Evolutionary conservation across 2,797 vertebrate species (phyloP).

Genomic region (Aldrovandia affinis): DNA sequence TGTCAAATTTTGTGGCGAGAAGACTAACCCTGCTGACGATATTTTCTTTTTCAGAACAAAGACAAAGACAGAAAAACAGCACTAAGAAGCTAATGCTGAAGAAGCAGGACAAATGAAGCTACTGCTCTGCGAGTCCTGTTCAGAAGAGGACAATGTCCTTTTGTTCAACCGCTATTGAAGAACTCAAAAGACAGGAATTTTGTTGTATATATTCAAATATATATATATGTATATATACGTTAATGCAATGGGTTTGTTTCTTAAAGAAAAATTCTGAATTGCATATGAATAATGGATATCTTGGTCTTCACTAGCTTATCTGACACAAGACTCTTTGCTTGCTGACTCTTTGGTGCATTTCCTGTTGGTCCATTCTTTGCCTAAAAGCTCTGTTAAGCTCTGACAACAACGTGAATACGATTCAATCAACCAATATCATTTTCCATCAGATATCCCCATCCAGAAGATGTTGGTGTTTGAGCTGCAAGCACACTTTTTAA

Average conservation of each 20-base stretch:
- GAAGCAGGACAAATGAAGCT: slow-evolving; percentile 8
- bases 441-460: not conserved
- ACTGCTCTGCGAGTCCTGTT: not conserved
- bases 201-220: slow-evolving; percentile 17
- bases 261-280: not conserved
- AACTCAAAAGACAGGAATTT: slow-evolving; percentile 59
- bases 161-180: not conserved
- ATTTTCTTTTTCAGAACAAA: slow-evolving; percentile 83
- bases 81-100: slow-evolving; percentile 83
- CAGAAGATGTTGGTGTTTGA: not conserved
- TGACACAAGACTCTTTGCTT: too few species aligned
- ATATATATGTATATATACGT: slow-evolving; percentile 9
- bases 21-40: slow-evolving; percentile 29
- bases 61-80: slow-evolving; percentile 91
- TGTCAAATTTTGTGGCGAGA: not conserved
- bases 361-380: not conserved
- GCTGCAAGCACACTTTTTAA: not conserved
- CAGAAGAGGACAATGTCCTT: not conserved
- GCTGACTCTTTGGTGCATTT: not conserved
- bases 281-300: not conserved
- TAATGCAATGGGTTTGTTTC: not conserved
- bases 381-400: not conserved
- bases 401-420: not conserved
- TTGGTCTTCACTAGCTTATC: not conserved
- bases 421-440: not conserved